A percentile compares a stretch with the other conserved stretches of the same genome.
phyloP scores from a whole-genome alignment of 1,140 invertebrate species.

The Chionoecetes opilio region DNA sequence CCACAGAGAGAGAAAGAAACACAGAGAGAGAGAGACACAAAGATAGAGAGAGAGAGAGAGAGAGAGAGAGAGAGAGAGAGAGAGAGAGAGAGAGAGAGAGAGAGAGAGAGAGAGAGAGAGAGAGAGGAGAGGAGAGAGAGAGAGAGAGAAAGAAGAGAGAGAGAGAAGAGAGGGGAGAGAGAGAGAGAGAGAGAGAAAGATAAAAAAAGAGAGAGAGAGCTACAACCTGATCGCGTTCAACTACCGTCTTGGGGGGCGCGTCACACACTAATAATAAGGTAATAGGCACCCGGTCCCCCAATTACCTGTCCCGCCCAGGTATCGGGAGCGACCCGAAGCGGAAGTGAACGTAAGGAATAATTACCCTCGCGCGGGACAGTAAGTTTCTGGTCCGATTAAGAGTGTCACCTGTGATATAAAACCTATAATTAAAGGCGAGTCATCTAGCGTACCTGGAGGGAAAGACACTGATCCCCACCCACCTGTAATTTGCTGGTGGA shows the following conservation, averaged over 20 bases:
- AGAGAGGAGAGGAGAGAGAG: too few species aligned
- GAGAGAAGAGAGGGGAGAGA: background rate
- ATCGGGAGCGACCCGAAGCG: constrained; percentile 20
- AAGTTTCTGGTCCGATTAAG: constrained; percentile 70
- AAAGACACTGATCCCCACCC: background rate
- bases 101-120: constrained; percentile 34
- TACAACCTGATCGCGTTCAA: background rate
- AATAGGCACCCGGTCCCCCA: constrained; percentile 51
- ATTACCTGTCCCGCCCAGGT: constrained; percentile 19
- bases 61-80: background rate
- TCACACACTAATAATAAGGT: constrained; percentile 64
- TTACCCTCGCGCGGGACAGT: constrained; percentile 59
- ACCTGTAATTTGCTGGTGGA: constrained; percentile 23
- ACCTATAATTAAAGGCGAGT: constrained; percentile 74
- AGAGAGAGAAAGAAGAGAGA: constrained; percentile 32
- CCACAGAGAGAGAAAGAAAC: background rate
- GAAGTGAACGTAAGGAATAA: constrained; percentile 64
- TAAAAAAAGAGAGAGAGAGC: background rate
- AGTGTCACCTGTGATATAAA: constrained; percentile 76
- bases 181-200: constrained; percentile 18
- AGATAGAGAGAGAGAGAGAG: background rate
- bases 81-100: constrained; percentile 13
- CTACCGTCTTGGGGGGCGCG: constrained; percentile 49
- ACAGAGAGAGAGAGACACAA: background rate
- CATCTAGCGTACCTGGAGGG: constrained; percentile 42